Evolutionary conservation across 2,113 vertebrate species (phyloP).

Genomic region (Boulengeromyrus knoepffleri): DNA sequence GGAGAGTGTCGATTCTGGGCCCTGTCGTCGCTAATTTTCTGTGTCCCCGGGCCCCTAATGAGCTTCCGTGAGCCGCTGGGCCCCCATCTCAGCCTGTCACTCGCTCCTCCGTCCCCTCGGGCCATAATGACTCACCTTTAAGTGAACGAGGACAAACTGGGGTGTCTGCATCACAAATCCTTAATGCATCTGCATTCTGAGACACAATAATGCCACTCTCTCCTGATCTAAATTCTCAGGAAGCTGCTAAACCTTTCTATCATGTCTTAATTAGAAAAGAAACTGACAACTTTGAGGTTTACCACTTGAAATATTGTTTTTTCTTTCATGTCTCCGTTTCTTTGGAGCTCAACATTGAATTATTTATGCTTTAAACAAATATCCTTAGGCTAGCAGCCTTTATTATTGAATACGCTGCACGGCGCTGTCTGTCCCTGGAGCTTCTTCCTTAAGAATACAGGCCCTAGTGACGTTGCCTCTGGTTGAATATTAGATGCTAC

Average conservation of each 20-base stretch:
- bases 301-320: not conserved
- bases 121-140: conserved; percentile 2
- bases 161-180: not conserved
- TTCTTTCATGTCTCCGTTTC: not conserved
- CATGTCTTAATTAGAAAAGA: not conserved
- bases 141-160: not conserved
- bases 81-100: not conserved
- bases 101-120: not conserved
- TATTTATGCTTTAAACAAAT: conserved; percentile 11
- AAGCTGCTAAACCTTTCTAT: not conserved
- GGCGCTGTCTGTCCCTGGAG: not conserved
- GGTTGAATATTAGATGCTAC: not conserved
- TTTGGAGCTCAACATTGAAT: not conserved
- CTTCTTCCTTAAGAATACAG: not conserved
- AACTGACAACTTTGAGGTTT: not conserved
- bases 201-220: not conserved
- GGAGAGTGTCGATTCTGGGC: not conserved
- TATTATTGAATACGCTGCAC: not conserved
- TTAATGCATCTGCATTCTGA: not conserved
- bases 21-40: not conserved
- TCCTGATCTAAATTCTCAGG: not conserved
- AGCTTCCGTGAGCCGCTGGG: not conserved
- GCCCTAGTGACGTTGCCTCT: not conserved
- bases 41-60: not conserved
- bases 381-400: not conserved